Conservation (phyloP, 2,888 invertebrate species). For the Chrysolina haemoptera region DNA sequence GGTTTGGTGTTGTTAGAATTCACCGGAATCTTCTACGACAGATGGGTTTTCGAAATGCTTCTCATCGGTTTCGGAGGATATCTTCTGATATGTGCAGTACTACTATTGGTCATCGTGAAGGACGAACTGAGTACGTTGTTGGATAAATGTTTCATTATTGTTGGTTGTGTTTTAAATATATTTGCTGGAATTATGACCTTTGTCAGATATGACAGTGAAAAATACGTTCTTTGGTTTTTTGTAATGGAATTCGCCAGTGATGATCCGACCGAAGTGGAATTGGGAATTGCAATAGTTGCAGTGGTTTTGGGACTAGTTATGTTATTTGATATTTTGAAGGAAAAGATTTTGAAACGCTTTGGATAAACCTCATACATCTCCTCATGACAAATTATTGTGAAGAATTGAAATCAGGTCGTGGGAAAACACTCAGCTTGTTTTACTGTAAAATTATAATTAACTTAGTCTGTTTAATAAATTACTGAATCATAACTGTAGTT, state of each 20-base stretch:
- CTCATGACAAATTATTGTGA: background rate
- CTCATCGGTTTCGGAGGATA: slow-evolving; percentile 34
- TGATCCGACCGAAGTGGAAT: background rate
- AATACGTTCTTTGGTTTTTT: background rate
- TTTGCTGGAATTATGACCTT: slow-evolving; percentile 6
- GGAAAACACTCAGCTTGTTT: too few relatives aligned
- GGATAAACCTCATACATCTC: background rate
- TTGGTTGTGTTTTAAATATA: slow-evolving; percentile 15
- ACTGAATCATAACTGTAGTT: too few relatives aligned
- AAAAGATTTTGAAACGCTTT: background rate
- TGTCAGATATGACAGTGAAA: background rate
- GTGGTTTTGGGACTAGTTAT: background rate
- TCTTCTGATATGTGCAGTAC: slow-evolving; percentile 29
- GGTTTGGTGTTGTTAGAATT: slow-evolving; percentile 29
- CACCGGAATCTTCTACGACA: slow-evolving; percentile 21
- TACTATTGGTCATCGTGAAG: slow-evolving; percentile 14
- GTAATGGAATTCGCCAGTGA: background rate
- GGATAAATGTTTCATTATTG: slow-evolving; percentile 10
- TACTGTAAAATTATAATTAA: too few relatives aligned
- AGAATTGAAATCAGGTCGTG: background rate
- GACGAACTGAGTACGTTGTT: background rate
- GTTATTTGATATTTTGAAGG: slow-evolving; percentile 1
- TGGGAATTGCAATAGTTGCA: slow-evolving; percentile 11
- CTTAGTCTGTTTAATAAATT: too few relatives aligned
- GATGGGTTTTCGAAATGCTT: slow-evolving; percentile 35